These are phyloP conservation scores for Onychostruthus taczanowskii DNA, from an alignment of 2,113 vertebrate genomes.

Conservation along the genomic window DNA sequence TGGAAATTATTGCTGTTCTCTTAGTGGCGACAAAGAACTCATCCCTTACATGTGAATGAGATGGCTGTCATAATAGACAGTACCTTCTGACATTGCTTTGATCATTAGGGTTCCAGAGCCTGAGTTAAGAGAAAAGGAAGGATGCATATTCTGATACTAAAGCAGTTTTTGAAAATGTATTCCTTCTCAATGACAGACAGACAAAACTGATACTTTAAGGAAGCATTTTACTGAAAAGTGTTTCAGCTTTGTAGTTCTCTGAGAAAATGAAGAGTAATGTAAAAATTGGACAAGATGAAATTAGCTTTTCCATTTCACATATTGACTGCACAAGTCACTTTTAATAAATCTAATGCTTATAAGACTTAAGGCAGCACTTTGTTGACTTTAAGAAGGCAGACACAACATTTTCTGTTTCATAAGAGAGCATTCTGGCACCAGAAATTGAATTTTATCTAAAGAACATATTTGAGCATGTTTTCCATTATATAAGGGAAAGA, in stretches of 20 bases:
- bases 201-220: slow-evolving; percentile 62
- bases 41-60: slow-evolving; percentile 54
- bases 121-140: slow-evolving; percentile 74
- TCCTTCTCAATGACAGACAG: slow-evolving; percentile 60
- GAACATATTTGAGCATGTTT: not conserved
- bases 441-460: slow-evolving; percentile 12
- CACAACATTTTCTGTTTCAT: slow-evolving; percentile 40
- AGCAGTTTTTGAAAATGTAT: slow-evolving; percentile 48
- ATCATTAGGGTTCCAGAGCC: slow-evolving; percentile 61
- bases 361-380: slow-evolving; percentile 52
- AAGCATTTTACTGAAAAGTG: slow-evolving; percentile 62
- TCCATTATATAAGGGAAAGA: not conserved
- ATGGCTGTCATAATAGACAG: slow-evolving; percentile 48
- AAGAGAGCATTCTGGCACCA: not conserved
- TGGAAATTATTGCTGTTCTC: slow-evolving; percentile 48
- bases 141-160: slow-evolving; percentile 60
- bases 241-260: slow-evolving; percentile 55
- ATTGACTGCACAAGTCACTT: slow-evolving; percentile 67
- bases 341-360: slow-evolving; percentile 66
- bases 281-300: slow-evolving; percentile 72
- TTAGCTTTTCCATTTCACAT: slow-evolving; percentile 67
- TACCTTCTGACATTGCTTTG: slow-evolving; percentile 36
- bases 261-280: slow-evolving; percentile 73
- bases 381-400: slow-evolving; percentile 33
- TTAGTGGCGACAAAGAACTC: slow-evolving; percentile 45